These are phyloP conservation scores for Hypocryptadius cinnamomeus DNA, from an alignment of 2,113 vertebrate species.

Conservation along the genomic window DNA sequence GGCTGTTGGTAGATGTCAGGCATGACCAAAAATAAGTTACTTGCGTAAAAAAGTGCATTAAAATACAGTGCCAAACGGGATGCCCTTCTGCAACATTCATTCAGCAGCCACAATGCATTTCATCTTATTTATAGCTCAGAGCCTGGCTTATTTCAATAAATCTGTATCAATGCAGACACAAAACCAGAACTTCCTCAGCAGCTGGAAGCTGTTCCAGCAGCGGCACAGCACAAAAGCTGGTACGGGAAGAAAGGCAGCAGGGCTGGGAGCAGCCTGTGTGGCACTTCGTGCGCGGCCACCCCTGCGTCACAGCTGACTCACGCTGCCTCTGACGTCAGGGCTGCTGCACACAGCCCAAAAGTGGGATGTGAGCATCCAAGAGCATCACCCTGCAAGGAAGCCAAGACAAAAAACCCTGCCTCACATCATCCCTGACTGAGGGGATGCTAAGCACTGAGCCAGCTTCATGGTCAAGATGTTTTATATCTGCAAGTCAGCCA, in stretches of 20 bases:
- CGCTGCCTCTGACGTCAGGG: neutral
- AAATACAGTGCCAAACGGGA: neutral
- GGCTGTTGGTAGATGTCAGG: neutral
- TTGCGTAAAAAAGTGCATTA: neutral
- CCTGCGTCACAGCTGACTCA: neutral
- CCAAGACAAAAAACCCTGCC: neutral
- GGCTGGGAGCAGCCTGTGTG: neutral
- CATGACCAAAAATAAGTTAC: neutral
- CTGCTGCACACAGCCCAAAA: neutral
- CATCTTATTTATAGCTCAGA: neutral
- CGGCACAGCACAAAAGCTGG: neutral
- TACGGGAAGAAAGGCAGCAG: neutral
- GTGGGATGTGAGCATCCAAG: neutral
- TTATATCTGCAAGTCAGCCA: neutral
- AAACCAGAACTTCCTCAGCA: neutral
- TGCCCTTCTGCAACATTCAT: neutral
- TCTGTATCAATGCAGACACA: neutral
- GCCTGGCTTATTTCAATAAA: neutral
- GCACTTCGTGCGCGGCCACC: neutral
- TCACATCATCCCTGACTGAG: neutral
- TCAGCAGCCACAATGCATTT: neutral
- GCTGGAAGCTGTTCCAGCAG: neutral
- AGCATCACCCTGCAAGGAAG: fast-evolving
- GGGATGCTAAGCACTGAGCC: fast-evolving
- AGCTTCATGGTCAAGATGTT: neutral